Conservation (phyloP, 2,797 vertebrate species). For the Microtus obscurus region DNA sequence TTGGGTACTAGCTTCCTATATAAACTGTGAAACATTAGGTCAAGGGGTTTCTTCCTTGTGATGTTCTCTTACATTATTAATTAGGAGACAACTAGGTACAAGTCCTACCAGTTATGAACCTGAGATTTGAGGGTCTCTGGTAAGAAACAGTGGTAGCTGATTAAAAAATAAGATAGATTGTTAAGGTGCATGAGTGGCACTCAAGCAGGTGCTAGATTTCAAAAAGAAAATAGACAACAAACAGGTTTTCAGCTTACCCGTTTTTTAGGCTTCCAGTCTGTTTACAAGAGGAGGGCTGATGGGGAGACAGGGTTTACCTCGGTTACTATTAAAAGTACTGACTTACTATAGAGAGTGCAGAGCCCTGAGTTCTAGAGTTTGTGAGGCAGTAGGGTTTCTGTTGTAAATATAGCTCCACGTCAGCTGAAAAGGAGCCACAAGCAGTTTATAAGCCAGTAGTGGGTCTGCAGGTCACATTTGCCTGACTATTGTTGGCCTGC, state of each 20-base stretch:
- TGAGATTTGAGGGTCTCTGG: neutral
- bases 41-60: neutral
- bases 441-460: neutral
- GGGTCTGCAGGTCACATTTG: neutral
- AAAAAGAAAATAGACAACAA: constrained; percentile 25
- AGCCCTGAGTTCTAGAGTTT: neutral
- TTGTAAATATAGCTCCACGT: neutral
- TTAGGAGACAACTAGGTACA: neutral
- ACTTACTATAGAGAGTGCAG: neutral
- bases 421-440: neutral
- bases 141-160: neutral
- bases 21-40: constrained; percentile 24
- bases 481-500: neutral
- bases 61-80: constrained; percentile 14
- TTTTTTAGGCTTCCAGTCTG: neutral
- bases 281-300: constrained; percentile 29
- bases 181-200: neutral
- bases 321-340: neutral
- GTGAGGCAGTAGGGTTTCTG: neutral
- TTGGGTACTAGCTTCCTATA: neutral
- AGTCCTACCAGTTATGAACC: neutral
- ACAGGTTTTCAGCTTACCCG: neutral
- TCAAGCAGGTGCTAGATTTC: constrained; percentile 14
- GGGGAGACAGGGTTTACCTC: neutral
- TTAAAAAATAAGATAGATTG: neutral